Percentiles rank a stretch among this genome's conserved stretches.
These are phyloP conservation scores for Gallirallus australis DNA, from an alignment of 2,797 vertebrate species.

Conservation along the genomic window DNA sequence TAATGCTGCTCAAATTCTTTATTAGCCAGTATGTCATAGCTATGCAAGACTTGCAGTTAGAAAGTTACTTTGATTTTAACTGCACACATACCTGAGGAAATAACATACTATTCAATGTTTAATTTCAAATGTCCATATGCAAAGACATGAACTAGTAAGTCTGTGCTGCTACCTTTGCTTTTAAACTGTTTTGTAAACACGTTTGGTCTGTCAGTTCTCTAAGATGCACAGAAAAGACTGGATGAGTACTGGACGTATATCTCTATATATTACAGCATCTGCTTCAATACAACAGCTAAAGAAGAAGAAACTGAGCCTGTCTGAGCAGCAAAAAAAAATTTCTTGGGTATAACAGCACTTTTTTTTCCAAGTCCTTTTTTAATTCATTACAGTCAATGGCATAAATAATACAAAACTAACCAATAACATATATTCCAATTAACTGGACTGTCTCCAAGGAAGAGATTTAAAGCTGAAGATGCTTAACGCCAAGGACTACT, in stretches of 20 bases:
- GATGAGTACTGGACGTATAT: not conserved
- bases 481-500: slow-evolving; percentile 47
- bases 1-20: not conserved
- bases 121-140: not conserved
- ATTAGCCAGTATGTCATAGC: not conserved
- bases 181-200: not conserved
- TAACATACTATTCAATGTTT: not conserved
- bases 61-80: not conserved
- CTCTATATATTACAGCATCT: not conserved
- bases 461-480: slow-evolving; percentile 41
- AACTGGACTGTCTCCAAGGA: slow-evolving; percentile 42
- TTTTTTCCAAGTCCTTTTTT: not conserved
- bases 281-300: not conserved
- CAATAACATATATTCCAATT: slow-evolving; percentile 64
- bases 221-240: not conserved
- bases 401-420: slow-evolving; percentile 51
- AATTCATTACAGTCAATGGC: slow-evolving; percentile 15
- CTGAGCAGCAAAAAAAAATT: not conserved
- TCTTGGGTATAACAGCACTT: not conserved
- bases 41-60: not conserved
- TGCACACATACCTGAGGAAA: not conserved
- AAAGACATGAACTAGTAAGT: not conserved
- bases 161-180: not conserved
- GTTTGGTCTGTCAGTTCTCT: not conserved
- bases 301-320: not conserved